Evolutionary conservation across 2,888 invertebrate species (phyloP).

Genomic region (Onchidella celtica): DNA sequence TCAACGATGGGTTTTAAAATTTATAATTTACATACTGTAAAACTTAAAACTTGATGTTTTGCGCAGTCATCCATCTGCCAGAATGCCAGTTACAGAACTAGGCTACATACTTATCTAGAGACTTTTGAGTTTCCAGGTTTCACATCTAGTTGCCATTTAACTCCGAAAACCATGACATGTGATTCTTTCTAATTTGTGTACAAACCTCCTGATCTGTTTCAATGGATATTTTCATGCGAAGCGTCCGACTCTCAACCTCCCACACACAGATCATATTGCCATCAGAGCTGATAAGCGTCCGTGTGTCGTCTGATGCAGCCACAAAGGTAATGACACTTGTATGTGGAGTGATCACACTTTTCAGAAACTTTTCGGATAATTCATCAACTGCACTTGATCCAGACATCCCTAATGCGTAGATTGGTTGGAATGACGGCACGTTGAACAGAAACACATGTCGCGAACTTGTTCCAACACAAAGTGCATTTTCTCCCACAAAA

Average conservation of each 20-base stretch:
- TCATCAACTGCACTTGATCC: not conserved
- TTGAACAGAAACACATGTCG: conserved; percentile 30
- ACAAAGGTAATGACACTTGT: conserved; percentile 7
- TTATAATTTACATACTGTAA: too few relatives aligned
- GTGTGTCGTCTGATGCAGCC: conserved; percentile 13
- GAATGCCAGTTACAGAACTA: too few relatives aligned
- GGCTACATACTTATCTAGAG: too few relatives aligned
- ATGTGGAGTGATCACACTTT: conserved; percentile 11
- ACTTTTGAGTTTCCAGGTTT: too few relatives aligned
- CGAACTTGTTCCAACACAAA: conserved; percentile 26
- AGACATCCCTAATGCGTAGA: not conserved
- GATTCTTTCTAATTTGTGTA: too few relatives aligned
- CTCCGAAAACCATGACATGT: too few relatives aligned
- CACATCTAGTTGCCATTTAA: too few relatives aligned
- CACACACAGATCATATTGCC: conserved; percentile 27
- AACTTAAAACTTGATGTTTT: too few relatives aligned
- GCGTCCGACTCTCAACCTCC: conserved; percentile 5
- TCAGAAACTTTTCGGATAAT: not conserved
- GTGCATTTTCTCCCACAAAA: conserved; percentile 34
- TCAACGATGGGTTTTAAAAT: too few relatives aligned
- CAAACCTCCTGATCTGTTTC: conserved; percentile 27
- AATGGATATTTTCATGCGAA: conserved; percentile 16
- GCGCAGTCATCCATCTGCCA: too few relatives aligned
- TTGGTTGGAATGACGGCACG: conserved; percentile 14
- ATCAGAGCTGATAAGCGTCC: conserved; percentile 22